phyloP scores from a whole-genome alignment of 2,888 invertebrate genomes.

The Lasioglossum figueresi region DNA sequence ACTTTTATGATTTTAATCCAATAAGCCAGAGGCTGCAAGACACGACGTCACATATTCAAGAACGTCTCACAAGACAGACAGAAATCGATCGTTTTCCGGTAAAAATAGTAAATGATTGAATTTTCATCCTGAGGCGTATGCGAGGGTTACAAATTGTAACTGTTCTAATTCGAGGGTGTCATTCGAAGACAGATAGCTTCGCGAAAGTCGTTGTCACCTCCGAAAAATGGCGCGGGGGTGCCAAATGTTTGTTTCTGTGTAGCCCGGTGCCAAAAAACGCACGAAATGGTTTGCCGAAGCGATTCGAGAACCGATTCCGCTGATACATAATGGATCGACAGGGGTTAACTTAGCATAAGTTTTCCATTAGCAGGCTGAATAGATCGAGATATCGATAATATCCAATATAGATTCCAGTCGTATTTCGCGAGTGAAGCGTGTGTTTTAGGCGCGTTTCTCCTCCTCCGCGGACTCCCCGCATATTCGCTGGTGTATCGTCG shows the following conservation, averaged over 20 bases:
- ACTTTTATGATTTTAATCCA: not conserved
- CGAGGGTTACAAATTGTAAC: not conserved
- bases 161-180: not conserved
- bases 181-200: not conserved
- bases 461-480: constrained; percentile 29
- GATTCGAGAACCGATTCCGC: constrained; percentile 61
- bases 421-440: constrained; percentile 65
- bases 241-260: constrained; percentile 39
- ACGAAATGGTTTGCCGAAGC: constrained; percentile 54
- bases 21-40: not conserved
- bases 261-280: constrained; percentile 47
- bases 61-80: too few relatives aligned
- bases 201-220: constrained; percentile 20
- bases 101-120: too few relatives aligned
- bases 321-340: constrained; percentile 75
- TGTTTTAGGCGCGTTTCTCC: constrained; percentile 61
- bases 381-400: constrained; percentile 78
- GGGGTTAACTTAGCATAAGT: constrained; percentile 76
- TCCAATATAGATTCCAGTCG: constrained; percentile 78
- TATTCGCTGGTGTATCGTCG: constrained; percentile 37
- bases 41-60: not conserved
- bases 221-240: constrained; percentile 22
- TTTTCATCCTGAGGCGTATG: too few relatives aligned
- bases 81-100: not conserved
- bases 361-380: constrained; percentile 79